Conservation (phyloP, 2,888 invertebrate species). For the Erebia epiphron region DNA sequence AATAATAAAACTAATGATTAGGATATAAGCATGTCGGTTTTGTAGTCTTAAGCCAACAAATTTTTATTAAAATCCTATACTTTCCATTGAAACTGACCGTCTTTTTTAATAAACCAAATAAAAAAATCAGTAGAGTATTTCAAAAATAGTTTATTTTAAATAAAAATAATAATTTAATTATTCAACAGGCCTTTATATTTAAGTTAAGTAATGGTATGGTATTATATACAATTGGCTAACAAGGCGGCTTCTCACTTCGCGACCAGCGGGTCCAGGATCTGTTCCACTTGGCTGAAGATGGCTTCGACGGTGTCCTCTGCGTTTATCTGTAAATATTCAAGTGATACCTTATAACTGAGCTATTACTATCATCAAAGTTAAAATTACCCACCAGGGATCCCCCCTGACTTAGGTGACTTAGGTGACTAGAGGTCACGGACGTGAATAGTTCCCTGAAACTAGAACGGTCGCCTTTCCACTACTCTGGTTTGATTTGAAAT, state of each 20-base stretch:
- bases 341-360: too few species aligned
- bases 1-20: neutral
- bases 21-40: neutral
- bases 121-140: neutral
- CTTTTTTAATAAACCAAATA: too few species aligned
- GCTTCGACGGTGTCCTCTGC: conserved; percentile 90
- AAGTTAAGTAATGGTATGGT: conserved; percentile 6
- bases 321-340: conserved; percentile 85
- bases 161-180: conserved; percentile 45
- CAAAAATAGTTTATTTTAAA: conserved; percentile 27
- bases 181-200: conserved; percentile 31
- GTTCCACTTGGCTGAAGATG: conserved; percentile 88
- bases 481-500: too few species aligned
- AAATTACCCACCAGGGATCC: too few species aligned
- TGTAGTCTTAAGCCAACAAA: neutral
- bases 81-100: neutral
- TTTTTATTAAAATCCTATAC: neutral
- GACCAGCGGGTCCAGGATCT: conserved; percentile 82
- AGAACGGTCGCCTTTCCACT: too few species aligned
- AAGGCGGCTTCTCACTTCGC: conserved; percentile 36
- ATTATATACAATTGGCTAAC: conserved; percentile 39
- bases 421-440: too few species aligned
- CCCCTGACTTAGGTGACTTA: too few species aligned
- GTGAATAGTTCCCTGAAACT: too few species aligned
- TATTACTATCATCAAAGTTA: too few species aligned